phyloP scores from a whole-genome alignment of 2,113 vertebrate genomes.

The Eleginops maclovinus region DNA sequence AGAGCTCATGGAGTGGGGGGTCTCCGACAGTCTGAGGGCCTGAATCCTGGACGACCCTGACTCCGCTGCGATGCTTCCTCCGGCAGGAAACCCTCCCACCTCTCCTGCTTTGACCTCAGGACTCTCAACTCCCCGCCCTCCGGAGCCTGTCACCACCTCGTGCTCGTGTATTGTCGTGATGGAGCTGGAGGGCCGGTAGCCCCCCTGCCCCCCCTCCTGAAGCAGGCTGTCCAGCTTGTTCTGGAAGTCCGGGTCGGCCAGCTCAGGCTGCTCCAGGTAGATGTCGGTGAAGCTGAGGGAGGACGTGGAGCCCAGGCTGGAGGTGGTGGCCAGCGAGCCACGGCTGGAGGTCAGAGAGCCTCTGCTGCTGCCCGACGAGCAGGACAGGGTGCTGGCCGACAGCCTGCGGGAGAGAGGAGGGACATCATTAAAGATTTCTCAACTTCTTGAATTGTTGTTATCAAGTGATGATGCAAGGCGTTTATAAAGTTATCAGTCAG shows the following conservation, averaged over 20 bases:
- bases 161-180: constrained; percentile 97
- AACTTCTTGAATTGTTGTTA: neutral
- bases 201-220: constrained; percentile 81
- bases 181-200: constrained; percentile 91
- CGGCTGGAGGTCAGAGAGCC: constrained; percentile 94
- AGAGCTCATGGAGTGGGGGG: constrained; percentile 92
- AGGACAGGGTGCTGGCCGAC: constrained; percentile 94
- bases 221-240: constrained; percentile 93
- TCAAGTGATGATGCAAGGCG: neutral
- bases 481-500: neutral
- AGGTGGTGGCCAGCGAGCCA: constrained; percentile 92
- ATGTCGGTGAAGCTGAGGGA: constrained; percentile 96
- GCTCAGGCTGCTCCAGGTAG: constrained; percentile 91
- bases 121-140: neutral
- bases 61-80: constrained; percentile 25
- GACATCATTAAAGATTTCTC: too few species aligned
- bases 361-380: constrained; percentile 94
- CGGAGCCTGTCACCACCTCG: constrained; percentile 86
- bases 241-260: constrained; percentile 90
- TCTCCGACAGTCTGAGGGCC: constrained; percentile 88
- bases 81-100: neutral
- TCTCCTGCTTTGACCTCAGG: constrained; percentile 6
- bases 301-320: constrained; percentile 92
- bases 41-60: constrained; percentile 77
- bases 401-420: constrained; percentile 80